A percentile compares a stretch with the other conserved stretches of the same genome.
These are phyloP conservation scores for Protaetia brevitarsis DNA, from an alignment of 1,140 invertebrate genomes.

Conservation along the genomic window DNA sequence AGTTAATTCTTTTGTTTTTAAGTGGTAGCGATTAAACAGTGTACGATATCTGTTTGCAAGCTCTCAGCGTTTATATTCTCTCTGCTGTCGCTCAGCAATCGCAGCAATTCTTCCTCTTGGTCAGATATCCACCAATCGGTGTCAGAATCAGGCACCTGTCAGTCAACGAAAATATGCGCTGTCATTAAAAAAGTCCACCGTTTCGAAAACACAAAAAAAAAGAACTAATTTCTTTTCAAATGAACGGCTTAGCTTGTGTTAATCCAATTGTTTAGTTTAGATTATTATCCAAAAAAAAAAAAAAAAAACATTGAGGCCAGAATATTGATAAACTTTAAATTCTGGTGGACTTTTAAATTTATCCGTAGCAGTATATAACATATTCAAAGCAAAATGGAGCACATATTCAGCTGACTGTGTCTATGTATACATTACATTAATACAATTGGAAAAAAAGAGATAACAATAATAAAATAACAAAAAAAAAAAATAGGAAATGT, in stretches of 20 bases:
- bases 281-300: too few relatives aligned
- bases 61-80: constrained; percentile 46
- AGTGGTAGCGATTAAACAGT: constrained; percentile 39
- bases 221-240: constrained; percentile 3
- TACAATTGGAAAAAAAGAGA: not conserved
- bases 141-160: constrained; percentile 59
- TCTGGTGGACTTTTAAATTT: constrained; percentile 20
- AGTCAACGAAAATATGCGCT: constrained; percentile 48
- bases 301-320: not conserved
- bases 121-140: constrained; percentile 75
- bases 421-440: not conserved
- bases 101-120: constrained; percentile 77
- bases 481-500: not conserved
- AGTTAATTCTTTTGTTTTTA: not conserved
- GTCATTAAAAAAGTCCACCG: constrained; percentile 20
- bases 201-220: not conserved
- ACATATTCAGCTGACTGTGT: constrained; percentile 11
- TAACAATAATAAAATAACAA: not conserved
- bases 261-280: not conserved
- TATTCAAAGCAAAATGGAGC: not conserved
- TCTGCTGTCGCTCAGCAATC: constrained; percentile 55
- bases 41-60: constrained; percentile 50
- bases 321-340: not conserved
- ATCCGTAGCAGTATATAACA: not conserved
- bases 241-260: not conserved